Base-by-base conservation (phyloP, 1,140 invertebrate genomes). In the Xylocopa sonorina region DNA sequence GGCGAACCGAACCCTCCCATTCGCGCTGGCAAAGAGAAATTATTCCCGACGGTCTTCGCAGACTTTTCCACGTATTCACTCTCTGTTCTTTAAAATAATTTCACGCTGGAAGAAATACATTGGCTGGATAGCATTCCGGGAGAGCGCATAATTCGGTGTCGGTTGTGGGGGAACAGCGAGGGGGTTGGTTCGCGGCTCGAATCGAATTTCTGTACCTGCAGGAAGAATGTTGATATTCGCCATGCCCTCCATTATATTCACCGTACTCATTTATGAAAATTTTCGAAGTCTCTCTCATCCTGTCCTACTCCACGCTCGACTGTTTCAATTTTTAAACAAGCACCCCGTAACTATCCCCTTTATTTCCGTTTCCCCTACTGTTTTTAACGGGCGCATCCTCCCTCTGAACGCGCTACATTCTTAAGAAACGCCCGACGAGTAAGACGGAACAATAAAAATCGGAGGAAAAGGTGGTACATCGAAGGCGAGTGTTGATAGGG, bases 151-250 rank as follows among this genome's bases (percentile, higher is more conserved):
- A 48, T 66, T 48, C 41, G 58, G 10, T n/a, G 32, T 27, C n/a
- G 16, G n/a, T 43, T 6, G 27, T 27, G 24, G n/a, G 63, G 14
- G 27, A 64, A 64, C n/a, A 64, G 14, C 12, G 16, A 43, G 27
- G n/a, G n/a, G n/a, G n/a, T n/a, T n/a, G n/a, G n/a, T n/a, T n/a
- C n/a, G n/a, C n/a, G n/a, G 46, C 27, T 43, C 62, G 41, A 46
- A 64, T 64, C 62, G 62, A 64, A 64, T 64, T 46, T 64, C 41
- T n/a, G 34, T 64, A 12, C n/a, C 24, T 3, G 4, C n/a, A 55
- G 24, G 24, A 55, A 55, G 60, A 63, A 63, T 63, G 38, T 63
- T 43, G n/a, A 64, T 64, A 64, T 64, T 64, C 46, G n/a, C n/a
- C n/a, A 46, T 29, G 57, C 18, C 57, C n/a, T n/a, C 32, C 29